These are phyloP conservation scores for Rhorus exstirpatorius DNA, from an alignment of 2,888 invertebrate genomes.

Conservation along the genomic window DNA sequence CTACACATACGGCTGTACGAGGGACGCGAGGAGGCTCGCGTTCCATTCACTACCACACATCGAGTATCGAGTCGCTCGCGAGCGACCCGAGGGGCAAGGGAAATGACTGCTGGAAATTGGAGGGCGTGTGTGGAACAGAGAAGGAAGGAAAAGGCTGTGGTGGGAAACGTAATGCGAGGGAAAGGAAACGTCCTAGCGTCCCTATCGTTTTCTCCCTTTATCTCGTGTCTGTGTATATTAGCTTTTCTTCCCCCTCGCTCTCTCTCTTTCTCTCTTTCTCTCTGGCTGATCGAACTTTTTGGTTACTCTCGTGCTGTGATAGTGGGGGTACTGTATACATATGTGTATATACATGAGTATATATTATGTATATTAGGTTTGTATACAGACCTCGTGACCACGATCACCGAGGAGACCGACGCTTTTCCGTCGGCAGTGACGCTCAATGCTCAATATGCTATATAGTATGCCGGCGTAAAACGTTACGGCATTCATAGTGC, in stretches of 20 bases:
- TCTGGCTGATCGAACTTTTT: conserved; percentile 43
- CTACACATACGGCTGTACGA: conserved; percentile 70
- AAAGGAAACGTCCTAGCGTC: conserved; percentile 64
- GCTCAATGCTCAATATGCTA: conserved; percentile 55
- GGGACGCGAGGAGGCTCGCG: conserved; percentile 81
- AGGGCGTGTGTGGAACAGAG: conserved; percentile 40
- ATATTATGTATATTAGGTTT: conserved; percentile 43
- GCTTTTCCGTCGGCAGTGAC: conserved; percentile 59
- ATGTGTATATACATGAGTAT: conserved; percentile 7
- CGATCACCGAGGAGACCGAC: conserved; percentile 43
- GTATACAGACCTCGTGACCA: conserved; percentile 39
- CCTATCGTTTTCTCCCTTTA: conserved; percentile 45
- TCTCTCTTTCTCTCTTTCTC: background rate
- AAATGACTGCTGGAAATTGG: conserved; percentile 30
- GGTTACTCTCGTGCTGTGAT: conserved; percentile 4
- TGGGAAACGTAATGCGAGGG: conserved; percentile 40
- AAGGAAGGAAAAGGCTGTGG: conserved; percentile 20
- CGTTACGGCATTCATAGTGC: conserved; percentile 64
- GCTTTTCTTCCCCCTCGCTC: conserved; percentile 13
- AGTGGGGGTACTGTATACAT: conserved; percentile 4
- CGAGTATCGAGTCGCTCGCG: background rate
- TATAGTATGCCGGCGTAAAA: conserved; percentile 24
- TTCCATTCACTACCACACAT: conserved; percentile 84
- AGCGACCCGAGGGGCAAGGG: conserved; percentile 39
- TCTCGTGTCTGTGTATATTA: background rate